phyloP scores from a whole-genome alignment of 2,797 vertebrate genomes.

The Microctenopoma stevenorrisi region DNA sequence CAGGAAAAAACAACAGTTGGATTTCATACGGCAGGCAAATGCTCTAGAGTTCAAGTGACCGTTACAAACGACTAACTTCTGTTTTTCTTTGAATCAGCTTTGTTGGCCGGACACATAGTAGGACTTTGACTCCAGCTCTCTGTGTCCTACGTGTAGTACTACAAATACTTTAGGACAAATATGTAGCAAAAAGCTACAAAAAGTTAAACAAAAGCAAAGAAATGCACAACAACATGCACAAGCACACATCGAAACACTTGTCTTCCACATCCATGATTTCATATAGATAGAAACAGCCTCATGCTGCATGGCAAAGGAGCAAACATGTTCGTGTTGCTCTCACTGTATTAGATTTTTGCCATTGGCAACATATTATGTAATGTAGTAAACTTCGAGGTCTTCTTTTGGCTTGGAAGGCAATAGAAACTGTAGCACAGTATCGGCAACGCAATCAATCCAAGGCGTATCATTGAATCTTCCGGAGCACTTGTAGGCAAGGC shows the following conservation, averaged over 20 bases:
- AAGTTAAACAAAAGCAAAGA: no score
- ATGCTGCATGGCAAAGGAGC: not conserved
- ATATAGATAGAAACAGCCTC: no score
- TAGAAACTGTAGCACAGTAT: conserved; percentile 26
- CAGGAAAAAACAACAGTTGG: no score
- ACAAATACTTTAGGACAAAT: no score
- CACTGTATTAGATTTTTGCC: conserved; percentile 3
- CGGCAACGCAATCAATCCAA: conserved; percentile 34
- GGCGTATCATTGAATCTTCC: conserved; percentile 29
- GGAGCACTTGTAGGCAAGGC: conserved; percentile 16
- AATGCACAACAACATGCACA: not conserved
- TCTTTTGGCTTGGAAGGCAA: conserved; percentile 25
- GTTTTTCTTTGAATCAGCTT: not conserved
- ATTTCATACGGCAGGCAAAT: not conserved
- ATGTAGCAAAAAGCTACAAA: not conserved
- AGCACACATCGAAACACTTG: not conserved
- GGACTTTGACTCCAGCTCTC: not conserved
- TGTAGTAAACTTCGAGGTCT: conserved; percentile 21
- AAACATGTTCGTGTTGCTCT: not conserved
- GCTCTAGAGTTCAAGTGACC: not conserved
- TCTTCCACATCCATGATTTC: no score
- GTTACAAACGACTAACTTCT: not conserved
- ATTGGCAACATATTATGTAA: conserved; percentile 29
- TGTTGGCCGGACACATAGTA: not conserved
- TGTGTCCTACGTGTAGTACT: not conserved